Percentiles rank a stretch among this genome's conserved stretches.
Conservation (phyloP, 2,113 vertebrate genomes). For the Pachypanchax playfairii region DNA sequence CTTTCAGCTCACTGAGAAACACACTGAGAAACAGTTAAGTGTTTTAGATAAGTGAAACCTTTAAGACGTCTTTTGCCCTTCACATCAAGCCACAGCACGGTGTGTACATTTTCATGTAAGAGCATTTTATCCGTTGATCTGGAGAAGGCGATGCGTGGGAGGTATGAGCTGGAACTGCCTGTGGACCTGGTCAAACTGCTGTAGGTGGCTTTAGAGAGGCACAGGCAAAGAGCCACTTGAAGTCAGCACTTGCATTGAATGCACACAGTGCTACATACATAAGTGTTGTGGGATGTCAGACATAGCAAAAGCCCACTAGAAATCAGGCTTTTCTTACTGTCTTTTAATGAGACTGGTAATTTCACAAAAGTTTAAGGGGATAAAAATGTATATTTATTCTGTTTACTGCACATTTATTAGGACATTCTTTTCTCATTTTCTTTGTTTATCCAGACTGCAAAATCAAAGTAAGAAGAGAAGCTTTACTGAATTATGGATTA, state of each 20-base stretch:
- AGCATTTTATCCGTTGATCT: slow-evolving; percentile 67
- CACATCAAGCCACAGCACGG: slow-evolving; percentile 61
- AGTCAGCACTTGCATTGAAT: slow-evolving; percentile 33
- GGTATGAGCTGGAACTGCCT: slow-evolving; percentile 57
- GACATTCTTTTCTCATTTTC: not conserved
- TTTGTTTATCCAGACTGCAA: slow-evolving; percentile 1
- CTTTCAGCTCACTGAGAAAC: slow-evolving; percentile 24
- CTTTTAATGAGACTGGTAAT: slow-evolving; percentile 1
- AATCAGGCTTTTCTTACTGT: slow-evolving; percentile 9
- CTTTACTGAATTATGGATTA: slow-evolving; percentile 7
- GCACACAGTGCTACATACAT: slow-evolving; percentile 14
- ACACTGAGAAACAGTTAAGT: slow-evolving; percentile 27
- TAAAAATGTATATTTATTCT: no score
- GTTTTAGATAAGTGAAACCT: slow-evolving; percentile 65
- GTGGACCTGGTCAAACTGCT: slow-evolving; percentile 61
- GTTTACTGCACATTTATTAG: not conserved
- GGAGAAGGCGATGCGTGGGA: slow-evolving; percentile 62
- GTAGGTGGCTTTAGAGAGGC: slow-evolving; percentile 63
- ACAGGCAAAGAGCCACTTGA: slow-evolving; percentile 50
- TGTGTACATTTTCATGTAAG: slow-evolving; percentile 63
- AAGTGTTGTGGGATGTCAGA: slow-evolving; percentile 27
- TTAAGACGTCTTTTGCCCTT: slow-evolving; percentile 72
- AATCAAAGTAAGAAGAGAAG: slow-evolving; percentile 10
- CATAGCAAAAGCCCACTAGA: slow-evolving; percentile 1
- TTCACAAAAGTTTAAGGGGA: not conserved